Conservation (phyloP, 2,113 vertebrate species). For the Hipposideros armiger region DNA sequence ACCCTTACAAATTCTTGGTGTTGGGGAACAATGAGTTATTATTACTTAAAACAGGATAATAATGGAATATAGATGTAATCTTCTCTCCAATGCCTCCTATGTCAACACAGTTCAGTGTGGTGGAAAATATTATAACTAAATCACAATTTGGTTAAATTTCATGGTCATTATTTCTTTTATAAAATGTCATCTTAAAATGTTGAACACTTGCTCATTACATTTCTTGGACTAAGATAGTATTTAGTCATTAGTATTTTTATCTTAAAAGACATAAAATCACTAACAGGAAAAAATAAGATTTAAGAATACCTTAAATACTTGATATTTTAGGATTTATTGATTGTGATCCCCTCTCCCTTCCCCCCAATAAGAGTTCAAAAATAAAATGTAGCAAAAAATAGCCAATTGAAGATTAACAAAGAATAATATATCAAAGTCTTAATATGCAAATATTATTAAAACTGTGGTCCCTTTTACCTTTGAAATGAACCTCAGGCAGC, state of each 20-base stretch:
- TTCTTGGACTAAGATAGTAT: conserved; percentile 34
- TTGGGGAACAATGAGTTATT: not conserved
- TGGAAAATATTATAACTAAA: not conserved
- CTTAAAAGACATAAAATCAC: not conserved
- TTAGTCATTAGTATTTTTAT: conserved; percentile 47
- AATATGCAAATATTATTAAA: not conserved
- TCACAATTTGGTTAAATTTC: conserved; percentile 27
- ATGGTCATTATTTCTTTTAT: not conserved
- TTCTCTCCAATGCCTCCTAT: not conserved
- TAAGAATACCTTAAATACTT: conserved; percentile 4
- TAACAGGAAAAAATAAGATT: not conserved
- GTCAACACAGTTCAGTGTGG: not conserved
- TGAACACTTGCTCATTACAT: conserved; percentile 36
- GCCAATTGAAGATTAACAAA: not conserved
- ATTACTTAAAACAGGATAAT: not conserved
- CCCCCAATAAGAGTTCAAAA: not conserved
- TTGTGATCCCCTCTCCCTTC: not conserved
- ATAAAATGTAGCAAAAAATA: not conserved
- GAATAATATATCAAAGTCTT: not conserved
- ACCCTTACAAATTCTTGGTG: not conserved
- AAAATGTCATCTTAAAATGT: conserved; percentile 51
- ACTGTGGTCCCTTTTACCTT: not conserved
- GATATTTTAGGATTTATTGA: not conserved
- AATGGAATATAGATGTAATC: not conserved
- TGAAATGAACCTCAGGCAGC: not conserved